phyloP scores from a whole-genome alignment of 2,888 invertebrate species.

The Patella caerulea region DNA sequence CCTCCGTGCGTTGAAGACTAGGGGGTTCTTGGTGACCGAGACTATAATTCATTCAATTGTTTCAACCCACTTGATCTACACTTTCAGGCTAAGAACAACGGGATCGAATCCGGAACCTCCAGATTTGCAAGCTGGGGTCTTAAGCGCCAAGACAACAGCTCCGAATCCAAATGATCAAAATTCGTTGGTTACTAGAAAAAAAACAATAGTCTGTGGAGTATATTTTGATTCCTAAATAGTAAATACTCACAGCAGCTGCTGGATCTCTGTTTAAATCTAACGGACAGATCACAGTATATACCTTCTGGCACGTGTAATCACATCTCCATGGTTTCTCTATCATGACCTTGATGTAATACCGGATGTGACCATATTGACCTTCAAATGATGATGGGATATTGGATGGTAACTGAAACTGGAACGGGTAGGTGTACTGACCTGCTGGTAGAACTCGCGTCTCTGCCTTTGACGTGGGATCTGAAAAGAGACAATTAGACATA shows the following conservation, averaged over 20 bases:
- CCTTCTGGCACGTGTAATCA: slow-evolving; percentile 85
- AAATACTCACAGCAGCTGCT: slow-evolving; percentile 55
- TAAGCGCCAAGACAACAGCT: too few relatives aligned
- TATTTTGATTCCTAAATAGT: too few relatives aligned
- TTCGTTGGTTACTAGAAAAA: too few relatives aligned
- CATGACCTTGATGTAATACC: slow-evolving; percentile 84
- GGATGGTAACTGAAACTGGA: slow-evolving; percentile 82
- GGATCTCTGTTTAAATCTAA: slow-evolving; percentile 81
- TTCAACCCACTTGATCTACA: too few relatives aligned
- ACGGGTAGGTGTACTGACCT: slow-evolving; percentile 84
- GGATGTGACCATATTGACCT: slow-evolving; percentile 77
- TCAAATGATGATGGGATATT: slow-evolving; percentile 64
- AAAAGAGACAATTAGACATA: neutral
- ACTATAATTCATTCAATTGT: too few relatives aligned
- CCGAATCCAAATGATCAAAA: too few relatives aligned
- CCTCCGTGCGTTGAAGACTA: too few relatives aligned
- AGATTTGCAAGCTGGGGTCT: too few relatives aligned
- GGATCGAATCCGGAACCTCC: too few relatives aligned
- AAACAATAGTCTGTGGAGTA: too few relatives aligned
- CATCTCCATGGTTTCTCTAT: slow-evolving; percentile 87
- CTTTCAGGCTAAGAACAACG: too few relatives aligned
- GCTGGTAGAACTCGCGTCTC: slow-evolving; percentile 74
- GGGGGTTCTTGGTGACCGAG: too few relatives aligned
- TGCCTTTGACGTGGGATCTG: slow-evolving; percentile 7
- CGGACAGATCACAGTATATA: slow-evolving; percentile 86